Percentiles rank a stretch among this genome's conserved stretches.
Conservation (phyloP, 2,888 invertebrate genomes). For the Caenorhabditis sinica region DNA sequence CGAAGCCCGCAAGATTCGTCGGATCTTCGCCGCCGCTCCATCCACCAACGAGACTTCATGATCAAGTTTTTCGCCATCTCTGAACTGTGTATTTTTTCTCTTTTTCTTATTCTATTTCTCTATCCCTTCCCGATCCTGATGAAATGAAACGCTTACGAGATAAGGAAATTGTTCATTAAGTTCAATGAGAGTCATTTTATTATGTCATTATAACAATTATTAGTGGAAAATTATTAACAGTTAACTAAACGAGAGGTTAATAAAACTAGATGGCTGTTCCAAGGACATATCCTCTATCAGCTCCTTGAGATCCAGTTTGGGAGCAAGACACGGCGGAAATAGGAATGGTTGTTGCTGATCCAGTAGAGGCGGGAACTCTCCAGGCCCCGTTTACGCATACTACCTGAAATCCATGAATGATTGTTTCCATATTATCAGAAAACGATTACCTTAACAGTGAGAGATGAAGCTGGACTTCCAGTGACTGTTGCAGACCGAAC, state of each 20-base stretch:
- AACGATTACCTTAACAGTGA: conserved; percentile 21
- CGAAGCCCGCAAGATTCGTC: conserved; percentile 34
- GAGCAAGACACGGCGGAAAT: conserved; percentile 61
- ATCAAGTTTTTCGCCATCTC: conserved; percentile 34
- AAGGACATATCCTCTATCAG: conserved; percentile 56
- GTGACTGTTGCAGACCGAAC: conserved; percentile 28
- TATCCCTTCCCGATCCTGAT: conserved; percentile 27
- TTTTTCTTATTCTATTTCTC: conserved; percentile 3
- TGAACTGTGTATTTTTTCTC: conserved; percentile 35
- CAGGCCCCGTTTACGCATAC: conserved; percentile 53
- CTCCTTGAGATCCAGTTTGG: conserved; percentile 59
- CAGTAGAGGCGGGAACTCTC: conserved; percentile 31
- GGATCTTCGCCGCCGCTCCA: conserved; percentile 54
- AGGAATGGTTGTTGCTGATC: neutral
- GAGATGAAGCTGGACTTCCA: conserved; percentile 28
- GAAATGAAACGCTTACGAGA: conserved; percentile 1
- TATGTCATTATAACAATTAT: conserved; percentile 52
- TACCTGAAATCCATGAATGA: conserved; percentile 18
- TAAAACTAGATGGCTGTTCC: conserved; percentile 19
- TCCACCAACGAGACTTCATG: conserved; percentile 59
- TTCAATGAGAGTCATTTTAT: conserved; percentile 56
- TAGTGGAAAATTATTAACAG: conserved; percentile 37
- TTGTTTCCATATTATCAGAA: too few species aligned
- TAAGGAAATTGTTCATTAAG: conserved; percentile 25
- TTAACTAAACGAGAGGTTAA: neutral